phyloP scores from a whole-genome alignment of 2,797 vertebrate species.

The Enteromius afrohamiltoni region DNA sequence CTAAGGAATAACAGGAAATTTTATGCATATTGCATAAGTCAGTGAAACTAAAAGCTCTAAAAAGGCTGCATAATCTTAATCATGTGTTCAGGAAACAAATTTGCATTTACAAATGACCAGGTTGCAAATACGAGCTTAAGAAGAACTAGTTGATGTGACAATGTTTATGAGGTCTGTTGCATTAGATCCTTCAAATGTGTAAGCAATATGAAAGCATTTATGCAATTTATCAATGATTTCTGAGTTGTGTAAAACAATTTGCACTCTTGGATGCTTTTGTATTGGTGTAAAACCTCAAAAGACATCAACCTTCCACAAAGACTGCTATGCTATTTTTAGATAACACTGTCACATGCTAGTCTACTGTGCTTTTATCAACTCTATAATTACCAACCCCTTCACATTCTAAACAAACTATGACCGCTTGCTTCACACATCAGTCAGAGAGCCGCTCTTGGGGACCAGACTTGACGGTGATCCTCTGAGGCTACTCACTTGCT shows the following conservation, averaged over 20 bases:
- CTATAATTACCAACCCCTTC: background rate
- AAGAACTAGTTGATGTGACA: background rate
- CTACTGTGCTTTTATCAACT: background rate
- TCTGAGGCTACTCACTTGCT: slow-evolving; percentile 90
- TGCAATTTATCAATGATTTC: background rate
- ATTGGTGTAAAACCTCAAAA: background rate
- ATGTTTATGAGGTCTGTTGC: background rate
- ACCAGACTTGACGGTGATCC: background rate
- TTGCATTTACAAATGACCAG: background rate
- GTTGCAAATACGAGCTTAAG: background rate
- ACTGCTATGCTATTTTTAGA: background rate
- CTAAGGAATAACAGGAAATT: background rate
- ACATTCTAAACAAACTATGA: background rate
- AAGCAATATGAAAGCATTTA: background rate
- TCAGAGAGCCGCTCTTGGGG: background rate
- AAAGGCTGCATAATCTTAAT: background rate
- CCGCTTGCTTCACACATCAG: background rate
- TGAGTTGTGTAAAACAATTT: background rate
- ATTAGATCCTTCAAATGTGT: background rate
- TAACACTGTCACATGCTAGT: background rate
- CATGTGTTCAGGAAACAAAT: background rate
- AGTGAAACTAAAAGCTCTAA: background rate
- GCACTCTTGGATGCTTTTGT: background rate
- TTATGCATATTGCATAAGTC: background rate
- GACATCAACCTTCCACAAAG: background rate